A percentile compares a stretch with the other conserved stretches of the same genome.
These are phyloP conservation scores for sheep (Ovis aries) DNA, from an alignment of 2,113 vertebrate species.

Conservation along the genomic window ARS-UI_Ramb_v3.0 NC_056065.1:52560001-52560500, in stretches of 20 bases:
- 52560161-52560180: not conserved
- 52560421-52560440: too few species aligned
- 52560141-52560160: not conserved
- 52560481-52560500: not conserved
- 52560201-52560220: not conserved
- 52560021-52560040: not conserved
- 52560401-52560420: not conserved
- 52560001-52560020: not conserved
- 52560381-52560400: not conserved
- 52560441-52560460: not conserved
- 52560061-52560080: not conserved
- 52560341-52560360: not conserved
- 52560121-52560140: not conserved
- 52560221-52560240: not conserved
- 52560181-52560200: not conserved
- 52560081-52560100: not conserved
- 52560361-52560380: not conserved
- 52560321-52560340: not conserved
- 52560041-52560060: fast-evolving
- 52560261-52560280: not conserved
- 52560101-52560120: not conserved
- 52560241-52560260: not conserved
- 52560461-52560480: not conserved
- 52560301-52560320: not conserved
- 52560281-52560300: not conserved